Evolutionary conservation across 1,140 invertebrate genomes (phyloP).

Genomic region (Semibalanus balanoides): DNA sequence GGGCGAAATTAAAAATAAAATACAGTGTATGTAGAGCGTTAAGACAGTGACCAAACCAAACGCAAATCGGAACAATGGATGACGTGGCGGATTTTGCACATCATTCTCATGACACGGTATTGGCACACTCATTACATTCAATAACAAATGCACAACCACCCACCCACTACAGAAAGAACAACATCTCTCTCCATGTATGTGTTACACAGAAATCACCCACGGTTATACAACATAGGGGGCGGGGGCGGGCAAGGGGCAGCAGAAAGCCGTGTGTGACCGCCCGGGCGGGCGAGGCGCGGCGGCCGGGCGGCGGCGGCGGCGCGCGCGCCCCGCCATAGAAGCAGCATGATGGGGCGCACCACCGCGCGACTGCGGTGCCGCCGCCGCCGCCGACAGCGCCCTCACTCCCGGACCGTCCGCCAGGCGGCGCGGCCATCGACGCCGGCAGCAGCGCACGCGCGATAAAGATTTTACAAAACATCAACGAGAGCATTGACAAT

Average conservation of each 20-base stretch:
- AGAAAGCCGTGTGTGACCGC: background rate
- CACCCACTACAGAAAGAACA: conserved; percentile 1
- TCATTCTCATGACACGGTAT: background rate
- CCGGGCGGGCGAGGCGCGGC: too few relatives aligned
- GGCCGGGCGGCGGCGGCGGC: too few relatives aligned
- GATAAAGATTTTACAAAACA: conserved; percentile 3
- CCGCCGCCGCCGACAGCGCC: too few relatives aligned
- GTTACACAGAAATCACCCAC: conserved; percentile 1
- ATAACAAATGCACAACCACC: conserved; percentile 2
- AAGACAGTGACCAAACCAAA: background rate
- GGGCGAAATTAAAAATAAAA: conserved; percentile 2
- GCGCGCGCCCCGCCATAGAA: background rate
- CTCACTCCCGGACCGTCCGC: background rate
- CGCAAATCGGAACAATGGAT: background rate
- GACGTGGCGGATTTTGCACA: background rate
- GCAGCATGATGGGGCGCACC: background rate
- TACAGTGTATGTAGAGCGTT: conserved; percentile 2
- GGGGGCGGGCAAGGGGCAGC: background rate
- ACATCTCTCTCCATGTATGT: background rate
- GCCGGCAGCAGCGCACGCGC: too few relatives aligned
- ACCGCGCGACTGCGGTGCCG: too few relatives aligned
- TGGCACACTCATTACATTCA: conserved; percentile 2
- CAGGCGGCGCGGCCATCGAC: background rate
- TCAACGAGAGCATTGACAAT: background rate
- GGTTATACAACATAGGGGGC: background rate